Conservation (phyloP, 2,888 invertebrate species). For the Pegoplata infirma region DNA sequence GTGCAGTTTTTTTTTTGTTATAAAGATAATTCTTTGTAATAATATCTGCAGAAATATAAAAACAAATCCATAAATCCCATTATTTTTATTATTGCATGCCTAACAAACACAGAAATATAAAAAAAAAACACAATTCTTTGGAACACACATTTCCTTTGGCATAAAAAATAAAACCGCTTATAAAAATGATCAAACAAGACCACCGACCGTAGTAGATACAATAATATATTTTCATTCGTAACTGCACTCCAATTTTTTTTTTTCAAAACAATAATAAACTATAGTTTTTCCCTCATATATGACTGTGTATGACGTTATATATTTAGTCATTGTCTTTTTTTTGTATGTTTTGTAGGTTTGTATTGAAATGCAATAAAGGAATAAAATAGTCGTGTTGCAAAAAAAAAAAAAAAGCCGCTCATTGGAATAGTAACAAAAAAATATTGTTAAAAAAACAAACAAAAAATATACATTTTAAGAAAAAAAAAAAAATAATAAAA, state of each 20-base stretch:
- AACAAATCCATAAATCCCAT: conserved; percentile 47
- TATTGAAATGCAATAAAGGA: conserved; percentile 38
- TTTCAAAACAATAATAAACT: conserved; percentile 35
- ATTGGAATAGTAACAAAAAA: conserved; percentile 35
- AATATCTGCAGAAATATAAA: not conserved
- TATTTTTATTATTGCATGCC: conserved; percentile 44
- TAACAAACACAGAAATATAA: conserved; percentile 29
- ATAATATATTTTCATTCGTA: conserved; percentile 48
- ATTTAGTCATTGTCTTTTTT: conserved; percentile 48
- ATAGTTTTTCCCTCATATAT: conserved; percentile 34
- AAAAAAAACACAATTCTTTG: too few relatives aligned
- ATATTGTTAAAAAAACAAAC: too few relatives aligned
- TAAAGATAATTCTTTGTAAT: not conserved
- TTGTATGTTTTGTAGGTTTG: conserved; percentile 16
- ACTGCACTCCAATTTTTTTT: conserved; percentile 35
- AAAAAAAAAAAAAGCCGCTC: conserved; percentile 39
- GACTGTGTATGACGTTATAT: conserved; percentile 29
- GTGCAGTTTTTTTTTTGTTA: not conserved
- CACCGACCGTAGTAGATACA: conserved; percentile 49
- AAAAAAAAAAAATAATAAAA: conserved; percentile 46
- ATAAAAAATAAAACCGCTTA: conserved; percentile 26
- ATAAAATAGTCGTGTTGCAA: conserved; percentile 24
- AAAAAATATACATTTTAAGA: conserved; percentile 18
- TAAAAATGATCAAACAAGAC: conserved; percentile 56
- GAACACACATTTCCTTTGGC: conserved; percentile 46